Evolutionary conservation across 2,888 invertebrate genomes (phyloP).

Genomic region (Tenodera sinensis): DNA sequence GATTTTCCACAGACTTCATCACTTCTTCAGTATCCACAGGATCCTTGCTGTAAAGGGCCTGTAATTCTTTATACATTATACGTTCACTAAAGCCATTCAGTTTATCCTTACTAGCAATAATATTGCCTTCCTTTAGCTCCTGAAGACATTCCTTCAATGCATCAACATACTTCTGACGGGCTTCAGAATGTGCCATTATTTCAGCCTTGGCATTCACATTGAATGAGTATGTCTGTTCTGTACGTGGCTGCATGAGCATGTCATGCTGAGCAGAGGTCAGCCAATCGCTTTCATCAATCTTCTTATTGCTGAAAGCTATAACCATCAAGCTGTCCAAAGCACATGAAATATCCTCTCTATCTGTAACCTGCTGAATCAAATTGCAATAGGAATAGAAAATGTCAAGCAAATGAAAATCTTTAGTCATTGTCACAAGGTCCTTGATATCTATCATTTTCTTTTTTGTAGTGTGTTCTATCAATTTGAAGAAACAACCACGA

Average conservation of each 20-base stretch:
- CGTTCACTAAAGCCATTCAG: neutral
- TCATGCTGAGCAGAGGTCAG: neutral
- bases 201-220: neutral
- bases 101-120: neutral
- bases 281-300: neutral
- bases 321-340: neutral
- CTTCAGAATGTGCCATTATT: neutral
- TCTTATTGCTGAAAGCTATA: neutral
- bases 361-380: neutral
- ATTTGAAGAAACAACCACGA: neutral
- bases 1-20: neutral
- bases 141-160: neutral
- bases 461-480: neutral
- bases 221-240: neutral
- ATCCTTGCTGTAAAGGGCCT: neutral
- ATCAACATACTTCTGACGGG: neutral
- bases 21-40: neutral
- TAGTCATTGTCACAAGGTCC: neutral
- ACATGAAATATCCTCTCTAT: neutral
- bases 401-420: neutral
- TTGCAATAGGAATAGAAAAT: neutral
- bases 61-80: neutral
- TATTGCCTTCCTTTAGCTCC: neutral
- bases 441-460: neutral
- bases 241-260: neutral